A percentile compares a stretch with the other conserved stretches of the same genome.
These are phyloP conservation scores for Batillaria attramentaria DNA, from an alignment of 1,140 invertebrate genomes.

Conservation along the genomic window DNA sequence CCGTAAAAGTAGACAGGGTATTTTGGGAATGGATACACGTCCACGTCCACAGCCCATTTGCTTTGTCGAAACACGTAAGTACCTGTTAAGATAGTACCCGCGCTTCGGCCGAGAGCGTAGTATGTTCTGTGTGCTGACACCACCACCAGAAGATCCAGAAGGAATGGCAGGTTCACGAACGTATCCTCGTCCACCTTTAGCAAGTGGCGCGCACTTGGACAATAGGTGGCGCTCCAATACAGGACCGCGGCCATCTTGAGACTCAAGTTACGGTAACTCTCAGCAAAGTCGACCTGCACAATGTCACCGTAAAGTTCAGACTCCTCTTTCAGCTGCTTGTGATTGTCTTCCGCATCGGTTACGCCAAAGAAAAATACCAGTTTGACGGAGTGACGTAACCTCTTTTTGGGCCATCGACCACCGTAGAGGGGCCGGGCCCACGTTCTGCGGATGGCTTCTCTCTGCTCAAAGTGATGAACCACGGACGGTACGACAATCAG, in stretches of 20 bases:
- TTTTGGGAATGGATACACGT: constrained; percentile 27
- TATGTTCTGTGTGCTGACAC: no score
- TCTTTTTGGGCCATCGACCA: neutral
- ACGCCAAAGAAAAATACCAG: constrained; percentile 37
- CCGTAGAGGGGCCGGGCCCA: constrained; percentile 52
- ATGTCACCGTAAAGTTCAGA: constrained; percentile 50
- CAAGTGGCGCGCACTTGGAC: neutral
- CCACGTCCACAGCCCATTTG: constrained; percentile 26
- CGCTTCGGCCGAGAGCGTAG: no score
- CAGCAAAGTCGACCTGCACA: constrained; percentile 57
- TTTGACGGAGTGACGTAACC: constrained; percentile 24
- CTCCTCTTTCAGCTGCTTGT: constrained; percentile 33
- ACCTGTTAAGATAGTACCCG: no score
- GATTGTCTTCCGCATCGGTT: neutral
- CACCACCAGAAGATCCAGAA: neutral
- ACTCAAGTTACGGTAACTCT: constrained; percentile 47
- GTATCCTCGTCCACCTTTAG: constrained; percentile 31
- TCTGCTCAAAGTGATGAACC: constrained; percentile 38
- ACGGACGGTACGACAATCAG: constrained; percentile 56
- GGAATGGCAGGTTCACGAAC: constrained; percentile 13
- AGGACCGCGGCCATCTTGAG: constrained; percentile 16
- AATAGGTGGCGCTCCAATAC: neutral
- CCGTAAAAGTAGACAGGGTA: constrained; percentile 63
- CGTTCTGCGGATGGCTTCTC: constrained; percentile 58
- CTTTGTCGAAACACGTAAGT: no score